Conservation (phyloP, 2,797 vertebrate genomes). For the Simalia tracyae region DNA sequence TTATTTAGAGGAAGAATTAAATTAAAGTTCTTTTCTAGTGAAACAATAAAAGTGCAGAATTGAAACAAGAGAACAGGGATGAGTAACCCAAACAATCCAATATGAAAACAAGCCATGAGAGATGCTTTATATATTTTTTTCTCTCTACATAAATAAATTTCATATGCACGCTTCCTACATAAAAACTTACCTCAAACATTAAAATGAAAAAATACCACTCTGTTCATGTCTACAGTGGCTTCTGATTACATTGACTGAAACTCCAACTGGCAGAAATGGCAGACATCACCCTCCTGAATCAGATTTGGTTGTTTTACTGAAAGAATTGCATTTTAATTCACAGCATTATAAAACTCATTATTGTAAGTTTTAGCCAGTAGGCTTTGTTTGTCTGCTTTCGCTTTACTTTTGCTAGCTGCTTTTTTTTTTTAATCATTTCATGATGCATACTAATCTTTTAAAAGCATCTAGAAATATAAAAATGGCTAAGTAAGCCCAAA, state of each 20-base stretch:
- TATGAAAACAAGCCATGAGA: slow-evolving; percentile 16
- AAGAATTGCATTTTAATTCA: neutral
- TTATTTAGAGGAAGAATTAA: neutral
- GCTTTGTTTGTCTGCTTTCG: neutral
- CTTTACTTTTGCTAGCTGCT: neutral
- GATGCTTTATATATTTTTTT: neutral
- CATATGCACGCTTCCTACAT: neutral
- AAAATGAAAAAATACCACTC: neutral
- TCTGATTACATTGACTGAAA: neutral
- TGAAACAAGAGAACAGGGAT: neutral
- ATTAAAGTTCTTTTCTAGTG: neutral
- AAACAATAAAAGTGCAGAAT: slow-evolving; percentile 5
- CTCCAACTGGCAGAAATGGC: neutral
- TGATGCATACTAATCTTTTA: neutral
- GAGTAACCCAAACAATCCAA: neutral
- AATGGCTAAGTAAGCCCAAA: neutral
- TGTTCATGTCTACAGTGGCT: neutral
- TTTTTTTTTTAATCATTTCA: neutral
- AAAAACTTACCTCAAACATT: neutral
- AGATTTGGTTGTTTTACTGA: neutral
- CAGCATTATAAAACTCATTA: neutral
- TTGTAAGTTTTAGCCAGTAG: neutral
- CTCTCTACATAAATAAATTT: neutral
- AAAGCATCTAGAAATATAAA: neutral
- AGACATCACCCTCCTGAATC: neutral